Base-by-base conservation (phyloP, 2,888 invertebrate species). In the Crossocerus cetratus region DNA sequence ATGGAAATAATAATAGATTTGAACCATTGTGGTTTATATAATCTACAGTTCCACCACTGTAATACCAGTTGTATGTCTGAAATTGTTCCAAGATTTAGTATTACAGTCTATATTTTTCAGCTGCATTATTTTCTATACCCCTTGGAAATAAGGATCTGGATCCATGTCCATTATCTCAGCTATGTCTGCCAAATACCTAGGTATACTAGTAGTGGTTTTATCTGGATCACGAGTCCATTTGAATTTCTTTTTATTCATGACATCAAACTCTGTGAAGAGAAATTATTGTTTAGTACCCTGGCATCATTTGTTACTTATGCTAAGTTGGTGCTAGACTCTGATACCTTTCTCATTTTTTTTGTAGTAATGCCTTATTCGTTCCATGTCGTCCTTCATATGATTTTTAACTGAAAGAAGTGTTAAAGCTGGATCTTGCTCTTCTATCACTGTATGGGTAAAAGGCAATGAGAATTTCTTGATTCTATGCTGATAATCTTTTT, bases 11-110 rank as follows among this genome's bases (percentile, higher is more conserved):
- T 59, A 89, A 76, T 76, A 88, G 58, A 82, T 83, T 80, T 60
- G 72, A 74, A 53, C 72, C 69, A 56, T 80, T 80, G 14, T 86
- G 69, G 13, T 16, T 23, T 8, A 88, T 43, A 68, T 74, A 77
- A 21, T 80, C 80, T 53, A 90, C 65, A 2, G 87, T 77, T 66
- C 90, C 90, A 63, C 90, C 89, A 42, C 86, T 87, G 57, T 87
- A 87, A 69, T 90, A 90, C 89, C 89, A 90, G 71, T 90, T 90
- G 66, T 90, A 90, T 54, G 70, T 76, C 88, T 88, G 32, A 83
- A 84, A 67, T n/a, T 5, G 63, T 62, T 45, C 13, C 22, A 45
- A n/a, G 59, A 59, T 43, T 18, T 57, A 58, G 3, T 18, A 68
- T 32, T 20, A 16, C 23, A 1, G 45, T 3, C 20, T 11, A 49